Conservation (phyloP, 2,888 invertebrate species). For the Peribatodes rhomboidaria region DNA sequence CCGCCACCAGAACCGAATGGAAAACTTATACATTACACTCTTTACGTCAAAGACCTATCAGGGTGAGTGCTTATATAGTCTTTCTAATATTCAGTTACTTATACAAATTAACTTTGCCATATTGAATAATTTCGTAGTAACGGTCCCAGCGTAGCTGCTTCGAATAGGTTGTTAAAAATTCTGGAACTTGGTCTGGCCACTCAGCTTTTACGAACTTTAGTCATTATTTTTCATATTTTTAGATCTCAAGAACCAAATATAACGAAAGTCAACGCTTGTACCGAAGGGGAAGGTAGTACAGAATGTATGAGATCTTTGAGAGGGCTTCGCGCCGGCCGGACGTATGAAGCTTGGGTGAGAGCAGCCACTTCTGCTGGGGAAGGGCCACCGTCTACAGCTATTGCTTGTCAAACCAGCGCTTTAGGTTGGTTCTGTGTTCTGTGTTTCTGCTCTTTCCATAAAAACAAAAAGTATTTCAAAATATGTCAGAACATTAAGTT, state of each 20-base stretch:
- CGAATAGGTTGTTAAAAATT: too few species aligned
- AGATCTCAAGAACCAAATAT: constrained; percentile 79
- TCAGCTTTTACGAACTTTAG: not conserved
- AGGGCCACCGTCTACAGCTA: constrained; percentile 77
- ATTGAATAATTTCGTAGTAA: too few species aligned
- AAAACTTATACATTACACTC: constrained; percentile 92
- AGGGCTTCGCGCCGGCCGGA: constrained; percentile 89
- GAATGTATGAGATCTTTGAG: constrained; percentile 88
- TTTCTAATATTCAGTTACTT: too few species aligned
- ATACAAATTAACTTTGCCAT: too few species aligned
- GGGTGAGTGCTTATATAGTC: constrained; percentile 69
- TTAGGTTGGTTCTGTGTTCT: constrained; percentile 62
- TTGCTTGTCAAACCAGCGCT: constrained; percentile 80
- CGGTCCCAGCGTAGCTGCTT: too few species aligned
- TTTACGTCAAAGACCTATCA: constrained; percentile 91
- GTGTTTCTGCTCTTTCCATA: not conserved
- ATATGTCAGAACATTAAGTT: too few species aligned
- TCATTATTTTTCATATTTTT: constrained; percentile 5
- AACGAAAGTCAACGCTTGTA: constrained; percentile 73
- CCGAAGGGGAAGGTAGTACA: constrained; percentile 69
- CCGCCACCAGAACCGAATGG: constrained; percentile 94
- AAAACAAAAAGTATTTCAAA: too few species aligned
- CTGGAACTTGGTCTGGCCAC: not conserved
- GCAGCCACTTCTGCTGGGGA: constrained; percentile 93
- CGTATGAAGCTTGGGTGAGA: constrained; percentile 95